Evolutionary conservation across 2,888 invertebrate species (phyloP), one percentile per base, ranked within the genome.

Genomic region (Lissonota sp.): DNA sequence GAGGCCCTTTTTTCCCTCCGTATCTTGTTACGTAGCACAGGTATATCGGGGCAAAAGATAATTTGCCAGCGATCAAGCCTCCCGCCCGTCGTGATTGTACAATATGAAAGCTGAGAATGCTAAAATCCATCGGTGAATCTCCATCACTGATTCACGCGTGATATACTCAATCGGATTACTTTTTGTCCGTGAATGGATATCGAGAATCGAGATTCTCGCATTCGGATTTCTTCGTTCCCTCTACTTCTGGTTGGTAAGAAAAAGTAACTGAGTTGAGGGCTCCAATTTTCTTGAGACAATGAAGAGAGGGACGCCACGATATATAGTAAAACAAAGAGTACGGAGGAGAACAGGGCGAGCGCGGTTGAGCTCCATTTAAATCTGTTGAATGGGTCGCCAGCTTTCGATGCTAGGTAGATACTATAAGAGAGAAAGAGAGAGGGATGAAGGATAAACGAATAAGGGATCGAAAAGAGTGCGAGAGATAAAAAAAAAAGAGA

Each of bases 321-420:
- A 70, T 73, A 70, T 78, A 67, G 63, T 44, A 60, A 64, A 74
- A 46, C 64, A 49, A 66, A 74, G n/a, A n/a, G n/a, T n/a, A 70
- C 58, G 26, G 26, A 26, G 26, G 73, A 81, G 80, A 74, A 78
- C 66, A 74, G 66, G 60, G 66, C 42, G 64, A 69, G 69, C 72
- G 73, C 74, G 74, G 81, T 81, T 78, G 86, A 88, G 85, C 86
- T 87, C 87, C 87, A 87, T 88, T 90, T 90, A 89, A 90, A 91
- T 90, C 90, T 88, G 87, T 87, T 88, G 88, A 88, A 90, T 90
- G 88, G 88, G 86, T 85, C 86, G 85, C 84, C 85, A 58, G 16
- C 58, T 67, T 80, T 67, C 58, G 64, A 37, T 26, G 57, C 6
- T 12, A 58, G 66, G 49, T 46, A 39, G 26, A n/a, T 8, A 12